Base-by-base conservation (phyloP, 2,797 vertebrate genomes). In the Sebastiscus tertius region DNA sequence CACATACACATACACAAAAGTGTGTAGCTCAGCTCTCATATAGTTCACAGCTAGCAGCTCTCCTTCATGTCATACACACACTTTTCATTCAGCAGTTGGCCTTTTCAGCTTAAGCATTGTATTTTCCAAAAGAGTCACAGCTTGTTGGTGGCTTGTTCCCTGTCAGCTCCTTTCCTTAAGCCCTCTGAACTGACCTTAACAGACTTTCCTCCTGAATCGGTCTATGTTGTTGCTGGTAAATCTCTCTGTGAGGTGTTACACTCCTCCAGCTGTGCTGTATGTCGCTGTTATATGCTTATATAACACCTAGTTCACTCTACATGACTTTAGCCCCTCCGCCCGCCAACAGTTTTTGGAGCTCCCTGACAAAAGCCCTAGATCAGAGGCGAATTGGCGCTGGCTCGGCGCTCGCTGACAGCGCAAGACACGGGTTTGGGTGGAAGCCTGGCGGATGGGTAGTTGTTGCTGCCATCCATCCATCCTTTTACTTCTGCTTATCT, bases 141-240 rank as follows among this genome's bases (percentile, higher is more conserved):
- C 79, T 36, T 72, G 74, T 80, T 86, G 84, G 80, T 83, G 86
- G 86, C 90, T 82, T 88, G 88, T 92, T 90, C 68, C 29, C 72
- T 85, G 80, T 75, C 89, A 85, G 63, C 81, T 85, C 69, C 82
- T 86, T 86, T 82, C 79, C 74, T 76, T 68, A 80, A 87, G 80
- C 84, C 74, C 34, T 77, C 77, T 77, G 52, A 87, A 71, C 54
- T 89, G 86, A 89, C 92, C 87, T 89, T 84, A 92, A 85, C 80
- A 88, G 73, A 79, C 83, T 86, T 86, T 79, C 36, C 65, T 80
- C 76, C 42, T 52, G 63, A 89, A 86, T 87, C 77, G n/a, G 59
- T 77, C 74, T 65, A 16, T 29, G 22, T 67, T 56, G 72, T 60
- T 87, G 77, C 77, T 79, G 78, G 76, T 87, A 75, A 88, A 87